Evolutionary conservation across 2,113 vertebrate species (phyloP), one percentile per base, ranked within the genome.

Genomic region (Crocuta crocuta): DNA sequence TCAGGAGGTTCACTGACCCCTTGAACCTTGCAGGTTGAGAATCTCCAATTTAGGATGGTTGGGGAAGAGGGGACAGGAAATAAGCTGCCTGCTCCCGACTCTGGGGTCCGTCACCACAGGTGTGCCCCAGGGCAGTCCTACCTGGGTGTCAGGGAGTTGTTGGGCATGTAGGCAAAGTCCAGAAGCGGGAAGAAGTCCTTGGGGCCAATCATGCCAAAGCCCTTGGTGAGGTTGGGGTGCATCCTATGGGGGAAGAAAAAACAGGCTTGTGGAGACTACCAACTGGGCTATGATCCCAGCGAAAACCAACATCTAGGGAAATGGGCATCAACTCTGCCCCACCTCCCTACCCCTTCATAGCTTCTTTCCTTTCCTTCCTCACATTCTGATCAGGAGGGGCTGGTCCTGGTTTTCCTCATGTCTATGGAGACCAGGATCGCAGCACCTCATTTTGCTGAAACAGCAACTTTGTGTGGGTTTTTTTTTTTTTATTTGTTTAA

Each of bases 151-250:
- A 99, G 98, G 0, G 99, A 99, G 82, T 99, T 99, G 98, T 99
- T 99, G 83, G 99, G 99, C 99, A 99, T 99, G 98, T 99, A 99
- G 94, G 99, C 99, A 2, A 99, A 99, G 98, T 99, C 99, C 98
- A 99, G 98, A 7, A 99, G 98, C 1, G 99, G 99, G 97, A 99
- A 99, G 96, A 99, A 99, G 89, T 99, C 99, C 98, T 99, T 99
- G 9, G 99, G 99, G 33, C 99, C 99, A 65, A 99, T 99, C 98
- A 99, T 99, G 4, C 99, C 99, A 10, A 99, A 99, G 94, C 99
- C 99, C 97, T 99, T 99, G 65, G 99, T 99, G 94, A 99, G 99
- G 98, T 99, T 99, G 23, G 99, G 98, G 98, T 99, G 99, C 97
- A 99, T 98, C 98, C 99, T 99, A 39, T 11, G 13, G 15, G 71